Evolutionary conservation across 2,113 vertebrate species (phyloP), one percentile per base, ranked within the genome.

Genomic region (Corythornis madagascariensis): DNA sequence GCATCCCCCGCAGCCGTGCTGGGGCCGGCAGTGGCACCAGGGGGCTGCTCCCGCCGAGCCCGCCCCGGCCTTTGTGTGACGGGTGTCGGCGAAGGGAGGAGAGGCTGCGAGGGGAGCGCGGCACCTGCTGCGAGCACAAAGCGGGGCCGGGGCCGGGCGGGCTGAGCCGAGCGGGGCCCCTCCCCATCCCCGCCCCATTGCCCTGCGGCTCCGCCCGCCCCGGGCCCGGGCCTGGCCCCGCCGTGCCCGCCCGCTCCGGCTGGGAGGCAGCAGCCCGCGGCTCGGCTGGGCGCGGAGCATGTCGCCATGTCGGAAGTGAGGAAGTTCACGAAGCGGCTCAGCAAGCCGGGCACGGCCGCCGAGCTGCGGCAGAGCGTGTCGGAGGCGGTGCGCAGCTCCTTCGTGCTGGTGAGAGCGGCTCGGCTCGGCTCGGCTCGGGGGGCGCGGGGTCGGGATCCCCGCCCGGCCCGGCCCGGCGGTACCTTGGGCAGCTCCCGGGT

Each of bases 301-400:
- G 13, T 96, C 98, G 59, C 98, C 97, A 87, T 90, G 13, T 96
- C 98, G 89, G 99, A 99, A 98, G 99, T 99, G 92, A 98, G 99
- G 97, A 99, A 97, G 96, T 99, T 99, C 96, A 99, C 99, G 26
- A 97, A 99, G 88, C 98, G 98, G 91, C 96, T 99, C 90, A 98
- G 99, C 83, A 99, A 99, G 96, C 99, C 99, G 14, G 99, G 99
- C 90, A 99, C 99, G 31, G 99, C 99, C 65, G 99, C 99, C 19
- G 99, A 99, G 95, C 98, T 99, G 93, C 97, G 99, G 97, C 99
- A 99, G 96, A 99, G 99, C 94, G 99, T 99, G 45, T 99, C 99
- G 5, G 99, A 99, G 97, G 99, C 98, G 90, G 91, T 93, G 80
- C 91, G 93, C 15, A 53, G 91, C 84, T 93, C 91, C 63, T 86